These are phyloP conservation scores for Epinephelus malabaricus DNA, from an alignment of 2,797 vertebrate species.

Conservation along the genomic window DNA sequence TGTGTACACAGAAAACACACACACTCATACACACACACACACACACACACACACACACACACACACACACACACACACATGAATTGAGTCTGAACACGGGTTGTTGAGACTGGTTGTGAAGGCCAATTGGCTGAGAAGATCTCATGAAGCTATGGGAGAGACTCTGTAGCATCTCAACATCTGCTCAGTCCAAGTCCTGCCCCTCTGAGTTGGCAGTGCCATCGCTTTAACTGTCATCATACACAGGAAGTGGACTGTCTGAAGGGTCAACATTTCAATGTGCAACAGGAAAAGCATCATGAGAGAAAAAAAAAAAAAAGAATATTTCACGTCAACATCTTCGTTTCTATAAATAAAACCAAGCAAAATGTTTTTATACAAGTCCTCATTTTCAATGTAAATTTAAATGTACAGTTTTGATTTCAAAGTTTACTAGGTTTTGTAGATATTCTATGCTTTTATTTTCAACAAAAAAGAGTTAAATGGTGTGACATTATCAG, in stretches of 20 bases:
- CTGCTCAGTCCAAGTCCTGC: slow-evolving; percentile 70
- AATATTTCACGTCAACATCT: slow-evolving; percentile 88
- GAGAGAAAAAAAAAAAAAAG: slow-evolving; percentile 34
- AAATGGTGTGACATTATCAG: slow-evolving; percentile 89
- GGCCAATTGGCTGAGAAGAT: slow-evolving; percentile 49
- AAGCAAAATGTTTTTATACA: slow-evolving; percentile 87
- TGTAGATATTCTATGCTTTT: slow-evolving; percentile 95
- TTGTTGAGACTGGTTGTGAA: slow-evolving; percentile 58
- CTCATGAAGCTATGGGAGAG: slow-evolving; percentile 23
- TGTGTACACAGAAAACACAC: slow-evolving; percentile 45
- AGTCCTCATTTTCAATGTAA: slow-evolving; percentile 93
- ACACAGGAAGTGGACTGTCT: slow-evolving; percentile 76
- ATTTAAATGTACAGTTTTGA: slow-evolving; percentile 99
- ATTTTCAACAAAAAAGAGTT: slow-evolving; percentile 86
- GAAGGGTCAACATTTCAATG: slow-evolving; percentile 80
- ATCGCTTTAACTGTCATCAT: slow-evolving; percentile 79
- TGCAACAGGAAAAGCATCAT: slow-evolving; percentile 66
- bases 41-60: slow-evolving; percentile 30
- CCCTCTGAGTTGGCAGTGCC: slow-evolving; percentile 76
- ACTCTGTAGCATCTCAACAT: slow-evolving; percentile 53
- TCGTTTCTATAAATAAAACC: slow-evolving; percentile 92
- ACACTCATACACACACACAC: slow-evolving; percentile 37
- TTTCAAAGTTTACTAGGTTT: slow-evolving; percentile 95
- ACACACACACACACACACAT: slow-evolving; percentile 33
- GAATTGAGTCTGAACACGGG: slow-evolving; percentile 48